Conservation (phyloP, 2,888 invertebrate species). For the Napeogenes inachia region DNA sequence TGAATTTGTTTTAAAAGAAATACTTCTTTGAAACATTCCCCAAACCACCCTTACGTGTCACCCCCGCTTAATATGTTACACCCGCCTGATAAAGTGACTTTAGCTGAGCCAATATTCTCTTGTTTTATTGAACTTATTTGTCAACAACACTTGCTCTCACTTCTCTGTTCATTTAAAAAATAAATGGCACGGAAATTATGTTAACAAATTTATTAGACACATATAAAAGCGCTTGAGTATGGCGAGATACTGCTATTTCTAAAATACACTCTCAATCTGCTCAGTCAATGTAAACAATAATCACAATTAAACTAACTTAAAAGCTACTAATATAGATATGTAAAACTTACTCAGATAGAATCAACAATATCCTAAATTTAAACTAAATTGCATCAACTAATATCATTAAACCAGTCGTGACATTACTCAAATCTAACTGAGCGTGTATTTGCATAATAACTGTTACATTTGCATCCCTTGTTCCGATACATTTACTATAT, state of each 20-base stretch:
- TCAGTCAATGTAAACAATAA: too few relatives aligned
- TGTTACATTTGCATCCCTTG: conserved; percentile 58
- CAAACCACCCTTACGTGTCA: conserved; percentile 1
- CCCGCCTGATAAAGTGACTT: conserved; percentile 55
- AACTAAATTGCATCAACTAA: not conserved
- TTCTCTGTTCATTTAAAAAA: not conserved
- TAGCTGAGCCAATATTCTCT: conserved; percentile 49
- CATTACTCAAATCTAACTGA: conserved; percentile 3
- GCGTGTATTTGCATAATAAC: conserved; percentile 5
- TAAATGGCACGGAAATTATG: not conserved
- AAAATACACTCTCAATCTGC: too few relatives aligned
- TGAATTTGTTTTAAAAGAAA: conserved; percentile 1
- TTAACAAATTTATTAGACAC: too few relatives aligned
- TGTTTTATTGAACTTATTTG: conserved; percentile 63
- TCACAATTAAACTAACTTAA: too few relatives aligned
- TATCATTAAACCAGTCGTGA: not conserved
- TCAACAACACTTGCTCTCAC: conserved; percentile 33
- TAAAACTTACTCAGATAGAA: not conserved
- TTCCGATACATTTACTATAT: conserved; percentile 57
- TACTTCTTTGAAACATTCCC: conserved; percentile 7
- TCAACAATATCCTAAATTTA: not conserved
- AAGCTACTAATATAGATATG: not conserved
- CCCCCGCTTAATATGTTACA: conserved; percentile 24
- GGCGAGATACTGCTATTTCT: too few relatives aligned
- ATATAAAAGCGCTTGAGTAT: too few relatives aligned